Evolutionary conservation across 2,888 invertebrate species (phyloP).

Genomic region (Hedychridium roseum): DNA sequence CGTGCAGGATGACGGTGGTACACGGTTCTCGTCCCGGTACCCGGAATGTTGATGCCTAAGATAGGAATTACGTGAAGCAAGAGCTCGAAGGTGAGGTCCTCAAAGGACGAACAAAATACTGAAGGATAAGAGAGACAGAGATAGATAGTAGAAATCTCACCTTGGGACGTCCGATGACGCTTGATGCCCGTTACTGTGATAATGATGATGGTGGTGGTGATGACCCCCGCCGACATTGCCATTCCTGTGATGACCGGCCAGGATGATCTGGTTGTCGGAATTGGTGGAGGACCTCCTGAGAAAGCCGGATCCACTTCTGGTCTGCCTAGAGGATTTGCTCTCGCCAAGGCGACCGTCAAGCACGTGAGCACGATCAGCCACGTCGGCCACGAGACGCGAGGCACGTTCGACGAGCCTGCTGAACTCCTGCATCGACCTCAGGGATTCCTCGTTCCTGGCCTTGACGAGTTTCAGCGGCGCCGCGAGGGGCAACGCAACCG

Average conservation of each 20-base stretch:
- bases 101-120: too few relatives aligned
- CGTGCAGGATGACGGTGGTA: slow-evolving; percentile 66
- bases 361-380: slow-evolving; percentile 83
- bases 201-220: slow-evolving; percentile 67
- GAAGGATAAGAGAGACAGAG: too few relatives aligned
- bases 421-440: slow-evolving; percentile 73
- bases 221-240: slow-evolving; percentile 61
- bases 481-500: slow-evolving; percentile 85
- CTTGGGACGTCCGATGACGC: slow-evolving; percentile 52
- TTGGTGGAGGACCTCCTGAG: slow-evolving; percentile 81
- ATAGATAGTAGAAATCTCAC: too few relatives aligned
- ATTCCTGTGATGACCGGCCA: slow-evolving; percentile 64
- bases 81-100: too few relatives aligned
- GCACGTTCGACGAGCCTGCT: slow-evolving; percentile 81
- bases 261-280: slow-evolving; percentile 71
- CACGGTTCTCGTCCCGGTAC: slow-evolving; percentile 73
- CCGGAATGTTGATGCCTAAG: too few relatives aligned
- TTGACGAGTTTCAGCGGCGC: slow-evolving; percentile 86
- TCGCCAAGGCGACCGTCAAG: slow-evolving; percentile 84
- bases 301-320: slow-evolving; percentile 51
- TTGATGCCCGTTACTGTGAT: slow-evolving; percentile 64
- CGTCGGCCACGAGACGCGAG: slow-evolving; percentile 76
- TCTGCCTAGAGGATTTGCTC: slow-evolving; percentile 54
- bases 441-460: slow-evolving; percentile 82
- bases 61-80: too few relatives aligned